Evolutionary conservation across 2,888 invertebrate species (phyloP).

Genomic region (Acanthopleura granulata): DNA sequence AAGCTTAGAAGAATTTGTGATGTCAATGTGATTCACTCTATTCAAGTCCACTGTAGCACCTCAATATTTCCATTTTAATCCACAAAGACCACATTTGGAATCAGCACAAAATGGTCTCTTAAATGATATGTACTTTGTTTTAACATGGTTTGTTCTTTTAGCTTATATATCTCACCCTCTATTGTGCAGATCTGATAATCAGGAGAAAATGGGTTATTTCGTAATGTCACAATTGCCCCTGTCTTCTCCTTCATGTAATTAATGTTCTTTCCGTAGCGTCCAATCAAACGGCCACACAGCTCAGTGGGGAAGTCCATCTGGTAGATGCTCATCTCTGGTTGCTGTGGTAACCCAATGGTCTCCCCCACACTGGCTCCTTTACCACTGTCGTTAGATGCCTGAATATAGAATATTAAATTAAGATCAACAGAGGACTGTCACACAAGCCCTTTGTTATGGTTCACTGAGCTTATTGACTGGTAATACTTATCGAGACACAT

Average conservation of each 20-base stretch:
- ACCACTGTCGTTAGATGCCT: constrained; percentile 87
- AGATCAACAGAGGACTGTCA: no score
- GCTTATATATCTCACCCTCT: constrained; percentile 81
- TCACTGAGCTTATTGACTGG: no score
- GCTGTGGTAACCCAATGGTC: constrained; percentile 24
- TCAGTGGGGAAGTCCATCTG: constrained; percentile 71
- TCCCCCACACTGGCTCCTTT: constrained; percentile 78
- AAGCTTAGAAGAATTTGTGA: no score
- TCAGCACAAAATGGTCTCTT: no score
- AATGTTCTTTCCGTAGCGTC: constrained; percentile 85
- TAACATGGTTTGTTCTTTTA: no score
- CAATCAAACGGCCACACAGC: constrained; percentile 89
- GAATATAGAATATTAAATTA: constrained; percentile 3
- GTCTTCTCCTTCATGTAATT: constrained; percentile 82
- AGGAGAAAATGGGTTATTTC: constrained; percentile 80
- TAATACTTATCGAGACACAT: no score
- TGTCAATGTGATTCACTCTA: no score
- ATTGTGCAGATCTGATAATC: constrained; percentile 87
- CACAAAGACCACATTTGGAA: no score
- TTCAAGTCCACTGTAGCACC: no score
- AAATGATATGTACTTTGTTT: no score
- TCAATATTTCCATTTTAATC: no score
- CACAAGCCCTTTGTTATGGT: no score
- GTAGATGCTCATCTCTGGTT: constrained; percentile 73
- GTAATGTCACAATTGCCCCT: constrained; percentile 84